These are phyloP conservation scores for Lerista edwardsae DNA, from an alignment of 2,797 vertebrate genomes.

Conservation along the genomic window DNA sequence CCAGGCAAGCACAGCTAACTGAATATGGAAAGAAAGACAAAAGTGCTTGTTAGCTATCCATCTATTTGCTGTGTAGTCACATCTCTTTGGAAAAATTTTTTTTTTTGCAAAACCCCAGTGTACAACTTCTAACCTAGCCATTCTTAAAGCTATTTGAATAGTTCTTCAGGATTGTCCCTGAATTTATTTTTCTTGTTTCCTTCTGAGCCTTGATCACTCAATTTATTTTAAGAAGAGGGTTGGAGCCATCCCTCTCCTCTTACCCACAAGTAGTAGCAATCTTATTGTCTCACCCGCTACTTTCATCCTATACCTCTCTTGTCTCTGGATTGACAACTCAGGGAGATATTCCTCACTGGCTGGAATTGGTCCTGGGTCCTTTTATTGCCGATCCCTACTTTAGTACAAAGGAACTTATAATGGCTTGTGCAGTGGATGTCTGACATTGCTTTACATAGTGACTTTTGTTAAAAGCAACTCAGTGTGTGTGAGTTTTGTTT, in stretches of 20 bases:
- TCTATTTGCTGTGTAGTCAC: neutral
- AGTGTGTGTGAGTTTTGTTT: conserved; percentile 21
- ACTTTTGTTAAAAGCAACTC: conserved; percentile 40
- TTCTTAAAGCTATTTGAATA: neutral
- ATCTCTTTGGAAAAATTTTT: conserved; percentile 48
- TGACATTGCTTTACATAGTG: conserved; percentile 29
- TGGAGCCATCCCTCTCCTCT: neutral
- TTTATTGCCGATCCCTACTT: neutral
- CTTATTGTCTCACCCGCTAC: neutral
- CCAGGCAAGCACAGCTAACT: neutral
- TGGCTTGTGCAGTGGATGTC: neutral
- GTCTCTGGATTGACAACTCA: neutral
- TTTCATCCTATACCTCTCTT: neutral
- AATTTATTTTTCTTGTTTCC: neutral
- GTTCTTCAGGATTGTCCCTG: neutral
- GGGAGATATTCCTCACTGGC: neutral
- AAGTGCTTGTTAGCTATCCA: conserved; percentile 38
- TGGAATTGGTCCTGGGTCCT: neutral
- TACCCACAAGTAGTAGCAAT: neutral
- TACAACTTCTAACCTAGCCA: neutral
- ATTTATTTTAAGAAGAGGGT: neutral
- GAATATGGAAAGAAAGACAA: neutral
- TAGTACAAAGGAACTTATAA: neutral
- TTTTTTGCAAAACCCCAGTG: neutral
- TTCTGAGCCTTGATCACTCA: neutral